Evolutionary conservation across 2,113 vertebrate species (phyloP), one percentile per base, ranked within the genome.

Genomic region (Miniopterus natalensis): DNA sequence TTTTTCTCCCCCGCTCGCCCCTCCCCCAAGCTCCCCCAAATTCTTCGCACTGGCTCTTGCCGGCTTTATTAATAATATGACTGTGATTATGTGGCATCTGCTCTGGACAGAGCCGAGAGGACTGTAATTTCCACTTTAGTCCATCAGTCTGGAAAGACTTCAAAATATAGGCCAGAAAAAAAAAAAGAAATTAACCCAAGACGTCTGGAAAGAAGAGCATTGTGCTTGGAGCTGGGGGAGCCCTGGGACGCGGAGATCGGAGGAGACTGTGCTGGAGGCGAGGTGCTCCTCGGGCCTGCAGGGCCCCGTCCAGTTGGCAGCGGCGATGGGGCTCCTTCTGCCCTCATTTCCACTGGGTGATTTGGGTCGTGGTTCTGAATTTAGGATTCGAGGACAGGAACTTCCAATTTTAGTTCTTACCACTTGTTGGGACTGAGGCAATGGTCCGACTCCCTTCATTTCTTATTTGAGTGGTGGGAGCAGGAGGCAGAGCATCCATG

Each of bases 51-150:
- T 79, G 40, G 57, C 31, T 29, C 31, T 87, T 65, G 92, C 96
- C 95, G 94, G 84, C 55, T 93, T 98, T 93, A 94, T 95, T 97
- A 96, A 97, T 97, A 96, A 97, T 96, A 75, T 92, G 92, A 96
- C 78, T 96, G 94, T 95, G 96, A 98, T 98, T 94, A 96, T 95
- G 94, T 90, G 95, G 96, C 95, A 98, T 97, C 96, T 98, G 96
- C 95, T 97, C 96, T 97, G 96, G 97, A 97, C 96, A 84, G 90
- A 96, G 79, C 83, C 18, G 73, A 95, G 89, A 95, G 91, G 84
- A 94, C 31, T 95, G 92, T 91, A 96, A 97, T 97, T 97, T 96
- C 93, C 65, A 96, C 83, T 95, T 95, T 53, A 63, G 93, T 84
- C 85, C 92, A 96, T 96, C 95, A 95, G 95, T 88, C 83, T 97